Evolutionary conservation across 2,113 vertebrate genomes (phyloP).

Genomic region (cat (Felis catus)): F.catus_Fca126_mat1.0 CM031424.1:13195001-13195500

Average conservation of each 20-base stretch:
- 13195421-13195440: constrained; percentile 7
- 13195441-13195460: background rate
- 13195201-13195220: background rate
- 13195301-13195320: background rate
- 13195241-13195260: background rate
- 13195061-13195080: background rate
- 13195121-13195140: background rate
- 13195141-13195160: background rate
- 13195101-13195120: background rate
- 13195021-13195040: background rate
- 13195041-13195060: background rate
- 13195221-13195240: background rate
- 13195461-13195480: background rate
- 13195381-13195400: constrained; percentile 31
- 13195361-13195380: constrained; percentile 35
- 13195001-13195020: background rate
- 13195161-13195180: background rate
- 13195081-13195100: background rate
- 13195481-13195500: background rate
- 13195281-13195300: constrained; percentile 7
- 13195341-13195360: background rate
- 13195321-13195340: constrained; percentile 43
- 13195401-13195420: constrained; percentile 3
- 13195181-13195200: background rate
- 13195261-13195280: background rate